A percentile compares a stretch with the other conserved stretches of the same genome.
phyloP scores from a whole-genome alignment of 2,888 invertebrate genomes.

The Tubiluchus corallicola region DNA sequence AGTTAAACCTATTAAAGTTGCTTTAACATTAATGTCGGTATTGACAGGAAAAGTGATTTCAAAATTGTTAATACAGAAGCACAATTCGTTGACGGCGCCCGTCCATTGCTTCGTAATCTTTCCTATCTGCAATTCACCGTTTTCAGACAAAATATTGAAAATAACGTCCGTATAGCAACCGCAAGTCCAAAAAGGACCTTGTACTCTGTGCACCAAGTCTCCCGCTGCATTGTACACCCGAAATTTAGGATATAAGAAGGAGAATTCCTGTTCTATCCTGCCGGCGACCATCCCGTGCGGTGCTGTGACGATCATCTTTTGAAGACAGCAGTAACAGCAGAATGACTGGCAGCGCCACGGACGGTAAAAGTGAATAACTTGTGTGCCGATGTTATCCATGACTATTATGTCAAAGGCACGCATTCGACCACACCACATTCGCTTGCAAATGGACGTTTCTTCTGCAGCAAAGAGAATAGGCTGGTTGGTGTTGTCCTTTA shows the following conservation, averaged over 20 bases:
- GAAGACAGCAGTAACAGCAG: constrained; percentile 17
- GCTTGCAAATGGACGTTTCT: constrained; percentile 27
- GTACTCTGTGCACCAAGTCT: constrained; percentile 52
- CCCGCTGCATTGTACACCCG: constrained; percentile 51
- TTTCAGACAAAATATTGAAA: too few species aligned
- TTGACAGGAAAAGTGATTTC: too few species aligned
- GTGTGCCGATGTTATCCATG: constrained; percentile 16
- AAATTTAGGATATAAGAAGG: constrained; percentile 40
- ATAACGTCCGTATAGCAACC: constrained; percentile 63
- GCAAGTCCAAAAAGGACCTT: constrained; percentile 60
- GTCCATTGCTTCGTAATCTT: constrained; percentile 78
- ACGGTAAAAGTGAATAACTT: constrained; percentile 22
- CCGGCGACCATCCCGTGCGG: constrained; percentile 24
- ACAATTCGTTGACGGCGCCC: constrained; percentile 58
- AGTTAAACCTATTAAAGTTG: too few species aligned
- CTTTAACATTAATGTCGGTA: too few species aligned
- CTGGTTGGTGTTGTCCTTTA: constrained; percentile 53
- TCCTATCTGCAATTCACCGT: constrained; percentile 67
- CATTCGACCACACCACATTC: constrained; percentile 19
- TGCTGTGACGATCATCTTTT: constrained; percentile 20
- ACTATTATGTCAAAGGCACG: constrained; percentile 13
- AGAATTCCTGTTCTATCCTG: constrained; percentile 24
- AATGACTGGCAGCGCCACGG: constrained; percentile 26
- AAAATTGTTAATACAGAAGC: too few species aligned
- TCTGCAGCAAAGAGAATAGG: constrained; percentile 46